These are phyloP conservation scores for Lepidonotus clava DNA, from an alignment of 2,888 invertebrate species.

Conservation along the genomic window DNA sequence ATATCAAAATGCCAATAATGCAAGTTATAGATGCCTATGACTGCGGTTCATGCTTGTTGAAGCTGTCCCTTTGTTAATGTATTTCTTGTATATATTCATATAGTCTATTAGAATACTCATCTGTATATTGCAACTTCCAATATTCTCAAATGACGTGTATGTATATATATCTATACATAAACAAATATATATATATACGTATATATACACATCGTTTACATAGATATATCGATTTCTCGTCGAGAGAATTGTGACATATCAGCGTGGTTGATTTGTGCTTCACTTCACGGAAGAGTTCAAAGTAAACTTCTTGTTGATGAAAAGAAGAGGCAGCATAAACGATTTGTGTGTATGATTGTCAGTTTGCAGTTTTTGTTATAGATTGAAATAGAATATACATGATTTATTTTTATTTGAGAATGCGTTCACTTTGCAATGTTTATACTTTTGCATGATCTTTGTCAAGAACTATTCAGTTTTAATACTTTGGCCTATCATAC, in stretches of 20 bases:
- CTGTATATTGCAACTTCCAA: neutral
- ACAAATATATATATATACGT: no score
- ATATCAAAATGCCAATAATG: neutral
- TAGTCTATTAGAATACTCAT: slow-evolving; percentile 42
- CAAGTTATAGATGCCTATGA: neutral
- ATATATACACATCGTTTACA: neutral
- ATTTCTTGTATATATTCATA: neutral
- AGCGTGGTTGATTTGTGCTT: neutral
- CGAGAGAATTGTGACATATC: neutral
- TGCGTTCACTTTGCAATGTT: neutral
- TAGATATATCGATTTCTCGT: neutral
- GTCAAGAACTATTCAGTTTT: neutral
- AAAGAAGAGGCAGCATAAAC: slow-evolving; percentile 21
- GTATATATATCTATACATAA: no score
- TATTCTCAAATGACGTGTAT: no score
- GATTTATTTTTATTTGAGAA: neutral
- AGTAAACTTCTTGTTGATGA: neutral
- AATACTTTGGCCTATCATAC: neutral
- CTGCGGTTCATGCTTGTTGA: slow-evolving; percentile 20
- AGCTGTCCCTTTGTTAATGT: slow-evolving; percentile 10
- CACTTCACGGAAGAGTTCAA: neutral
- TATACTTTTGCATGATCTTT: neutral
- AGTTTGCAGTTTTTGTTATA: neutral
- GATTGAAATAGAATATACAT: neutral
- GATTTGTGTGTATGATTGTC: neutral